These are phyloP conservation scores for Callipepla californica DNA, from an alignment of 2,113 vertebrate genomes.

Conservation along the genomic window DNA sequence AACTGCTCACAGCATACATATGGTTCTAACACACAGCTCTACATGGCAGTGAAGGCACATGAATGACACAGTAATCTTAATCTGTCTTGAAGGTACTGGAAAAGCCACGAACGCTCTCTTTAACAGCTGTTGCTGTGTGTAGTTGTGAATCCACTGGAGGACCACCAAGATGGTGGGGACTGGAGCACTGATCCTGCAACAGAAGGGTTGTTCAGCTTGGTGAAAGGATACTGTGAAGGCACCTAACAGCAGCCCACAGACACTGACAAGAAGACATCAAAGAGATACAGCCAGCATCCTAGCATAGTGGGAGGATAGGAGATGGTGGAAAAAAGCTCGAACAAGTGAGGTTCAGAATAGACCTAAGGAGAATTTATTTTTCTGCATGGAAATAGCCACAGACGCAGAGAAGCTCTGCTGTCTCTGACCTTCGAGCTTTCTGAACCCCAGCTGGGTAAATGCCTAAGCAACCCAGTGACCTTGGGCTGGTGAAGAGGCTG, in stretches of 20 bases:
- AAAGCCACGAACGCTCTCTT: not conserved
- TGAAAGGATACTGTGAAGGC: not conserved
- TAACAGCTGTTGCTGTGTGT: not conserved
- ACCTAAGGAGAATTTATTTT: not conserved
- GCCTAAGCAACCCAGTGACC: not conserved
- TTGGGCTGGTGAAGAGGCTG: not conserved
- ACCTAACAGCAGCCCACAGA: not conserved
- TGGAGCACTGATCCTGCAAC: not conserved
- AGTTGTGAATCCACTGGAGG: accelerated
- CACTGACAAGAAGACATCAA: accelerated
- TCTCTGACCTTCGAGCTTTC: not conserved
- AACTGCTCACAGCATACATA: not conserved
- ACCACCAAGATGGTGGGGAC: not conserved
- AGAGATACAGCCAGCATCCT: not conserved
- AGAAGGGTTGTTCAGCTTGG: not conserved
- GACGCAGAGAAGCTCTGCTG: accelerated
- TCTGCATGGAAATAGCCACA: not conserved
- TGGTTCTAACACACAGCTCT: not conserved
- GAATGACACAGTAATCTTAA: not conserved
- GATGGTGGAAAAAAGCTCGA: not conserved
- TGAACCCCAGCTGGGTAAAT: not conserved
- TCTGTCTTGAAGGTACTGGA: not conserved
- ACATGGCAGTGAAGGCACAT: not conserved
- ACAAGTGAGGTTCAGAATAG: not conserved
- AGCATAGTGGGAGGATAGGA: accelerated